Conservation (phyloP, 2,888 invertebrate genomes). For the Nemoura dubitans region DNA sequence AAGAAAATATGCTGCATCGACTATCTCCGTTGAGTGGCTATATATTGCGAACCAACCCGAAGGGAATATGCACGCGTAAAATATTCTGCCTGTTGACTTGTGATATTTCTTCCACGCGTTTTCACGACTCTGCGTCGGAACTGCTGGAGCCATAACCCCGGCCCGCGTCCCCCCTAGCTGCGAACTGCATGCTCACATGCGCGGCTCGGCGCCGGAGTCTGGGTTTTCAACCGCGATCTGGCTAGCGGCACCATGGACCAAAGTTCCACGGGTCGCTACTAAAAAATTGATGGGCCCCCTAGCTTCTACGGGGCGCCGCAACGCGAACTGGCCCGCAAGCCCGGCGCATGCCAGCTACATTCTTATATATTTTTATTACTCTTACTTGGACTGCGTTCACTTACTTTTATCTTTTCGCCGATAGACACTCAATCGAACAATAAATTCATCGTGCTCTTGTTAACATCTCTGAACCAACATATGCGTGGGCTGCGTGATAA, state of each 20-base stretch:
- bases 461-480: conserved; percentile 10
- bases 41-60: background rate
- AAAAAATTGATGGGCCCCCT: conserved; percentile 34
- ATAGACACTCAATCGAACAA: conserved; percentile 34
- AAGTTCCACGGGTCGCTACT: conserved; percentile 3
- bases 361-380: conserved; percentile 22
- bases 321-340: background rate
- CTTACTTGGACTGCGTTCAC: conserved; percentile 36
- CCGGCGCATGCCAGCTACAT: background rate
- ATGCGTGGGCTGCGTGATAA: background rate
- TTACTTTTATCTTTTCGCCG: conserved; percentile 22
- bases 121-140: background rate
- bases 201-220: background rate
- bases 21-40: background rate
- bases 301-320: background rate
- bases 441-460: conserved; percentile 1
- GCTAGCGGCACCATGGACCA: background rate
- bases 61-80: background rate
- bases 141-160: background rate
- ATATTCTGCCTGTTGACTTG: conserved; percentile 18
- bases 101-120: background rate
- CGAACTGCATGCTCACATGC: background rate
- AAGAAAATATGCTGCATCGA: background rate
- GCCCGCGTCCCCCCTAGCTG: too few relatives aligned
- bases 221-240: background rate